Conservation (phyloP, 1,140 invertebrate genomes). For the Tetraneura akinire region DNA sequence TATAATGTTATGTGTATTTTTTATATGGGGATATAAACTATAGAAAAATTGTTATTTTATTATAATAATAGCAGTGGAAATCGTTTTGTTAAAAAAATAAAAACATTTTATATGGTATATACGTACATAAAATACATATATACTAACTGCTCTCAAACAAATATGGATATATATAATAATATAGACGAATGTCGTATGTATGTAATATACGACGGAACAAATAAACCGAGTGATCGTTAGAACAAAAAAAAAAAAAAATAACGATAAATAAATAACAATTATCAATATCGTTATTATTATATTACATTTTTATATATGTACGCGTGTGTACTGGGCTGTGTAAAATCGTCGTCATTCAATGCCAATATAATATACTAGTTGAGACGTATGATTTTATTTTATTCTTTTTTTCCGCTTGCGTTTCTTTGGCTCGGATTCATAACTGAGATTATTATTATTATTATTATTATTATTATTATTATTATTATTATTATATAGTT, state of each 20-base stretch:
- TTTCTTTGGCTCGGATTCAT: slow-evolving; percentile 32
- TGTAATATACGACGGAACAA: too few relatives aligned
- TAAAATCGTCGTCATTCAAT: background rate
- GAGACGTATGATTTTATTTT: slow-evolving; percentile 22
- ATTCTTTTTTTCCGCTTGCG: background rate
- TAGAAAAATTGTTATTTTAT: too few relatives aligned
- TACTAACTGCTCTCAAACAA: background rate
- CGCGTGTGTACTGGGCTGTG: background rate
- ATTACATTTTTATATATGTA: slow-evolving; percentile 2
- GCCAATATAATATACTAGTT: slow-evolving; percentile 24
- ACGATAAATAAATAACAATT: slow-evolving; percentile 30
- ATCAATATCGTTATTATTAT: slow-evolving; percentile 1
- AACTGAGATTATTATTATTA: background rate
- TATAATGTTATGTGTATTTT: too few relatives aligned
- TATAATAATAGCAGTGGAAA: too few relatives aligned
- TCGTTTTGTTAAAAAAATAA: background rate
- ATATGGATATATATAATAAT: slow-evolving; percentile 12
- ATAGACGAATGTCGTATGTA: background rate
- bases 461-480: too few relatives aligned
- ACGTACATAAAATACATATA: too few relatives aligned
- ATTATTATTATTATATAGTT: slow-evolving; percentile 30
- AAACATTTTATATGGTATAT: too few relatives aligned
- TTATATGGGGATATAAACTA: too few relatives aligned
- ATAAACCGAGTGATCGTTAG: too few relatives aligned
- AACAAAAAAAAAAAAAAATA: background rate